Conservation (phyloP, 2,888 invertebrate species). For the Heteropelma amictum region DNA sequence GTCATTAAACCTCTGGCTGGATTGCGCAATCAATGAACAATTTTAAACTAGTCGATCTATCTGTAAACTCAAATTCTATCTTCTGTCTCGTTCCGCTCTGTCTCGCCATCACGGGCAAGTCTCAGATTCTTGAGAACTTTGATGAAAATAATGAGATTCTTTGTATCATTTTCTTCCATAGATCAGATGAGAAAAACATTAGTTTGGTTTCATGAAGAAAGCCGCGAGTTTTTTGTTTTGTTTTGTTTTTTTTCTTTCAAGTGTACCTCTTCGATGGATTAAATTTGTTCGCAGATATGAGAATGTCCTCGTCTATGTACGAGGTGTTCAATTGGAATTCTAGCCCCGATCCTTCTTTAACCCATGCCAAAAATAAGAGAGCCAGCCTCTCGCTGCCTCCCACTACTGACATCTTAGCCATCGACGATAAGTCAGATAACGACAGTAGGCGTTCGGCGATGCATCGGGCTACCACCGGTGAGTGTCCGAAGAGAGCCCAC, state of each 20-base stretch:
- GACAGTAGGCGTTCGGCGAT: conserved; percentile 75
- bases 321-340: conserved; percentile 85
- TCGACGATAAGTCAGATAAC: conserved; percentile 76
- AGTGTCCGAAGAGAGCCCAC: conserved; percentile 65
- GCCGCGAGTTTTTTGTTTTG: neutral
- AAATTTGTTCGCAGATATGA: conserved; percentile 80
- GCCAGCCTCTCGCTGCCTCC: conserved; percentile 77
- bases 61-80: conserved; percentile 38
- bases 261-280: conserved; percentile 55
- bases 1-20: conserved; percentile 46
- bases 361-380: conserved; percentile 76
- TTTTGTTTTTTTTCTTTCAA: neutral
- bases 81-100: neutral
- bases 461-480: conserved; percentile 76
- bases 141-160: no score
- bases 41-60: conserved; percentile 40
- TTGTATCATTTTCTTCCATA: no score
- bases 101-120: no score
- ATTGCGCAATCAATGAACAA: conserved; percentile 42
- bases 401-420: conserved; percentile 76
- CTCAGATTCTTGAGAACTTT: no score
- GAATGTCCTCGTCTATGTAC: conserved; percentile 86
- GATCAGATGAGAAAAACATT: neutral
- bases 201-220: conserved; percentile 6
- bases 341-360: conserved; percentile 76